These are phyloP conservation scores for Danaus plexippus DNA, from an alignment of 1,140 invertebrate species.

Conservation along the genomic window DNA sequence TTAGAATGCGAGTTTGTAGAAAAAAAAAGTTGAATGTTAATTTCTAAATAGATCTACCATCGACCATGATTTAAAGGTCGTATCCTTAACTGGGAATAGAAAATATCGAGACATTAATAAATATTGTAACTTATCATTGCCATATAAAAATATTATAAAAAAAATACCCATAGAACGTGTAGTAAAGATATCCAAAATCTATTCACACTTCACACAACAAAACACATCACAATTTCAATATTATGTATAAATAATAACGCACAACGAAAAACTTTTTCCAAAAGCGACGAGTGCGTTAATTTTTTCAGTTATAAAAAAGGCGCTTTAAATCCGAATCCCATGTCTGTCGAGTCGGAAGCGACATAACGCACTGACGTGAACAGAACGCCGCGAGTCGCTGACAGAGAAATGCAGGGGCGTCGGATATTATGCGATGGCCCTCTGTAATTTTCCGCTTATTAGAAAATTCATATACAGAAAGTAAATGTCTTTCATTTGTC, in stretches of 20 bases:
- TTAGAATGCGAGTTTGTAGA: no score
- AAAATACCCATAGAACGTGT: no score
- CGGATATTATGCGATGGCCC: constrained; percentile 32
- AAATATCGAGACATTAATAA: no score
- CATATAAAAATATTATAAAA: no score
- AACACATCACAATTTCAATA: constrained; percentile 13
- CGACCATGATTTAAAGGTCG: no score
- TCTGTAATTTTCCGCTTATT: constrained; percentile 54
- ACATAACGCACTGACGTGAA: constrained; percentile 50
- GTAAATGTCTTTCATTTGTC: constrained; percentile 13
- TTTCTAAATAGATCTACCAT: no score
- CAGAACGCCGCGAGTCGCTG: constrained; percentile 37
- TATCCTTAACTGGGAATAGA: no score
- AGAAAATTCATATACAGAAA: constrained; percentile 39
- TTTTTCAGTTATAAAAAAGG: constrained; percentile 11
- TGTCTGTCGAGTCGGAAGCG: constrained; percentile 53
- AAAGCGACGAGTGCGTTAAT: constrained; percentile 46
- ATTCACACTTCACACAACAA: constrained; percentile 11
- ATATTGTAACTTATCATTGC: no score
- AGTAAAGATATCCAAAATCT: no score
- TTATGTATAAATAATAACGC: constrained; percentile 7
- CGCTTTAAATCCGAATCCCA: constrained; percentile 33
- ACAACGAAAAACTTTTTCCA: constrained; percentile 41
- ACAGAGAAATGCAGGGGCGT: constrained; percentile 59
- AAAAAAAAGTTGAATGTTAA: no score